These are phyloP conservation scores for Phataginus tricuspis DNA, from an alignment of 2,797 vertebrate species.

Conservation along the genomic window DNA sequence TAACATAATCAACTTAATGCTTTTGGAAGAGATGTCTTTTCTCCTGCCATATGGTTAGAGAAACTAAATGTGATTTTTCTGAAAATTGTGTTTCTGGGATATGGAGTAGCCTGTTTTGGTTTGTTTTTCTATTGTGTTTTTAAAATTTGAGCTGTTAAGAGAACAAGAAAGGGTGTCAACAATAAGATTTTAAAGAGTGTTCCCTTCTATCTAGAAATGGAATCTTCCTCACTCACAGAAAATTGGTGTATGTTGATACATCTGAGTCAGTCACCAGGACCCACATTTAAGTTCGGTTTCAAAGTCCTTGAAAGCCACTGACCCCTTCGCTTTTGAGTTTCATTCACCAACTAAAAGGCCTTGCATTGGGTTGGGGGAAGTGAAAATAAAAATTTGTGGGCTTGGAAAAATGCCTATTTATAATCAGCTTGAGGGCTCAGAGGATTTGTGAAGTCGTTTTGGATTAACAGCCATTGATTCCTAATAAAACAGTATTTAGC, in stretches of 20 bases:
- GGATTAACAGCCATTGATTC: slow-evolving; percentile 91
- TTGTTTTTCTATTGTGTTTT: neutral
- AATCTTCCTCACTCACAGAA: neutral
- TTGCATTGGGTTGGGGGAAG: slow-evolving; percentile 64
- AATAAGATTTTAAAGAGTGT: slow-evolving; percentile 43
- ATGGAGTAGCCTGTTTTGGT: neutral
- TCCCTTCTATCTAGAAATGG: neutral
- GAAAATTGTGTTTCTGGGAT: slow-evolving; percentile 45
- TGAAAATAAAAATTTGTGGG: slow-evolving; percentile 84
- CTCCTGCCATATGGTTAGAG: neutral
- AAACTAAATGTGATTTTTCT: slow-evolving; percentile 13
- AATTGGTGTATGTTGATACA: neutral
- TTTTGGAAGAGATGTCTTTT: neutral
- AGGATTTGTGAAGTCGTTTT: slow-evolving; percentile 89
- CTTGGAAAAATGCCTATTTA: slow-evolving; percentile 81
- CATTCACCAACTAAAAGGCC: slow-evolving; percentile 79
- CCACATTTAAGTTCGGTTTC: slow-evolving; percentile 37
- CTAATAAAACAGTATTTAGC: slow-evolving; percentile 95
- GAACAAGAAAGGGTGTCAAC: neutral
- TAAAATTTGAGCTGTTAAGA: neutral
- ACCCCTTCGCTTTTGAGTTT: slow-evolving; percentile 78
- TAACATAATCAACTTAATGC: neutral
- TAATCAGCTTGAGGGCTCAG: slow-evolving; percentile 87
- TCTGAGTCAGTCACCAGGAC: neutral
- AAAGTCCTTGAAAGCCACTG: slow-evolving; percentile 63